phyloP scores from a whole-genome alignment of 1,140 invertebrate genomes.

The Trypoxylus dichotomus region DNA sequence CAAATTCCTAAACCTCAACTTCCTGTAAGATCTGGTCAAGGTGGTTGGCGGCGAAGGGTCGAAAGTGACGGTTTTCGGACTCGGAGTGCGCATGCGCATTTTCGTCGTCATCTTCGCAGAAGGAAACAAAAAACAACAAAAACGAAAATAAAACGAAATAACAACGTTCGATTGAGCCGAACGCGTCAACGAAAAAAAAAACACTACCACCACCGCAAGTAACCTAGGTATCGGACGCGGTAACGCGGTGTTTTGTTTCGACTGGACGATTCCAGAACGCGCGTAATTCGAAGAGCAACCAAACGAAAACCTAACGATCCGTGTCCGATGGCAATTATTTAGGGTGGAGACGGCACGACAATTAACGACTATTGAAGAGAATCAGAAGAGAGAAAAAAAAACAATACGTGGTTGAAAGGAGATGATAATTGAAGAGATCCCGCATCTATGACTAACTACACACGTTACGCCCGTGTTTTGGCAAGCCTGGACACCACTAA shows the following conservation, averaged over 20 bases:
- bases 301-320: slow-evolving; percentile 4
- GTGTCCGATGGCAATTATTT: slow-evolving; percentile 3
- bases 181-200: neutral
- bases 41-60: slow-evolving; percentile 47
- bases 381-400: slow-evolving; percentile 7
- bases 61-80: slow-evolving; percentile 53
- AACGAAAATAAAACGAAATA: slow-evolving; percentile 14
- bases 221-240: neutral
- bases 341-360: slow-evolving; percentile 4
- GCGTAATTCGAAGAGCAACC: neutral
- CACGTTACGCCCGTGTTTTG: slow-evolving; percentile 41
- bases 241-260: neutral
- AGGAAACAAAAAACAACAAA: neutral
- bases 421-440: slow-evolving; percentile 37
- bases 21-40: slow-evolving; percentile 39
- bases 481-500: slow-evolving; percentile 42
- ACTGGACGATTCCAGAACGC: neutral
- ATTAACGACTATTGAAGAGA: neutral
- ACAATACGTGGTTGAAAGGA: slow-evolving; percentile 29
- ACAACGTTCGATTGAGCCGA: neutral
- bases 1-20: slow-evolving; percentile 40
- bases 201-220: neutral
- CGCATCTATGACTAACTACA: slow-evolving; percentile 43
- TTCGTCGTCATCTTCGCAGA: slow-evolving; percentile 45
- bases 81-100: slow-evolving; percentile 50